Conservation (phyloP, 2,113 vertebrate species). For the Atrichornis clamosus region DNA sequence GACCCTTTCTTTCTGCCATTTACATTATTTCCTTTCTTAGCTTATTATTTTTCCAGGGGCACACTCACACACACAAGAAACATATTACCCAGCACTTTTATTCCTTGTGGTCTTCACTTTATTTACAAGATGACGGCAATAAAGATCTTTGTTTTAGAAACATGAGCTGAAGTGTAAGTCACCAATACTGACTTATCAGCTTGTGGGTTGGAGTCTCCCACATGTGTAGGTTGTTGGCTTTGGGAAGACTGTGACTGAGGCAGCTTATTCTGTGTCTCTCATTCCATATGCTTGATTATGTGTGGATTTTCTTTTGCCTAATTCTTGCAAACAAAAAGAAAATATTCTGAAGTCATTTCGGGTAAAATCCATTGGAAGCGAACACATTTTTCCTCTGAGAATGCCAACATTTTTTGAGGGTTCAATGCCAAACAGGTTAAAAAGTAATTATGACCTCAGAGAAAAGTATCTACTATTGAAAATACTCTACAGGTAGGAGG, state of each 20-base stretch:
- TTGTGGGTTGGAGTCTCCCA: neutral
- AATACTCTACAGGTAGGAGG: neutral
- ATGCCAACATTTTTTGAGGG: neutral
- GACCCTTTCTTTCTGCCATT: slow-evolving; percentile 29
- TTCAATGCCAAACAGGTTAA: neutral
- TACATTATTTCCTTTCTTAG: slow-evolving; percentile 33
- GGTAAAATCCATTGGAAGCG: neutral
- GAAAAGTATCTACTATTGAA: neutral
- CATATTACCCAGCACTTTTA: neutral
- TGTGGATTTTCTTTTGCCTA: neutral
- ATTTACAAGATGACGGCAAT: neutral
- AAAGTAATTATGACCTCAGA: neutral
- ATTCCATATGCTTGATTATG: neutral
- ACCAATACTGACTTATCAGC: neutral
- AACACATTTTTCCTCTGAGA: neutral
- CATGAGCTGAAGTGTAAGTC: neutral
- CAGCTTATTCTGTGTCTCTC: neutral
- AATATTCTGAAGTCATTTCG: neutral
- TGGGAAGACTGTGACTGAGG: neutral
- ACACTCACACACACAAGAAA: neutral
- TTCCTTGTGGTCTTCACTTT: neutral
- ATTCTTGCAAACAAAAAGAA: neutral
- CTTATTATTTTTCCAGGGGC: slow-evolving; percentile 36
- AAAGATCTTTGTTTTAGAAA: slow-evolving; percentile 56
- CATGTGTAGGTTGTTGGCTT: neutral